phyloP scores from a whole-genome alignment of 1,140 invertebrate species.

The Habropoda laboriosa region DNA sequence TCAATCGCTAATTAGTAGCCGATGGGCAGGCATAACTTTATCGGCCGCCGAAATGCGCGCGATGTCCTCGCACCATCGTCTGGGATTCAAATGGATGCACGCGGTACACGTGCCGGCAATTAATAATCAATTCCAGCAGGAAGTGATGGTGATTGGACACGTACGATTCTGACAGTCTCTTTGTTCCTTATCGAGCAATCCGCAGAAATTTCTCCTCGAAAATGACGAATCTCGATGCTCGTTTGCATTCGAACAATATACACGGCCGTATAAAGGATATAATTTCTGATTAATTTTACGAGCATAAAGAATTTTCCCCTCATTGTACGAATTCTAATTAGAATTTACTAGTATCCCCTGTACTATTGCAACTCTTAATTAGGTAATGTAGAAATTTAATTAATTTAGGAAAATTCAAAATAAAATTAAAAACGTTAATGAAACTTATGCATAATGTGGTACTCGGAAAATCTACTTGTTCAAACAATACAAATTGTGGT shows the following conservation, averaged over 20 bases:
- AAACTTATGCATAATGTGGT: no score
- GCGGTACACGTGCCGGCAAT: conserved; percentile 58
- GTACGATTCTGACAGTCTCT: conserved; percentile 59
- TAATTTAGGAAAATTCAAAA: no score
- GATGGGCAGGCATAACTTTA: conserved; percentile 65
- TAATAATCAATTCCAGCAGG: conserved; percentile 64
- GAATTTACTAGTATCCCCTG: not conserved
- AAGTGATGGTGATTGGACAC: conserved; percentile 55
- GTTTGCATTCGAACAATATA: not conserved
- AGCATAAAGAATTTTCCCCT: not conserved
- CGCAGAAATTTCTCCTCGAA: conserved; percentile 39
- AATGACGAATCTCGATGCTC: not conserved
- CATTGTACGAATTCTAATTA: not conserved
- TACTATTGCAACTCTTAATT: no score
- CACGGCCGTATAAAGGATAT: not conserved
- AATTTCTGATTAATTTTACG: not conserved
- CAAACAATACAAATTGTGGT: no score
- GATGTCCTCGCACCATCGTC: conserved; percentile 50
- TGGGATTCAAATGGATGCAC: conserved; percentile 56
- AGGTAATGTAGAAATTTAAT: no score
- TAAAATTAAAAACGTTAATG: no score
- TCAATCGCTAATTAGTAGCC: conserved; percentile 66
- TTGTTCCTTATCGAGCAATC: conserved; percentile 54
- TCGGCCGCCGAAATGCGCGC: conserved; percentile 56
- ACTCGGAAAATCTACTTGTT: no score